Conservation (phyloP, 1,140 invertebrate genomes). For the Olivierus martensii region DNA sequence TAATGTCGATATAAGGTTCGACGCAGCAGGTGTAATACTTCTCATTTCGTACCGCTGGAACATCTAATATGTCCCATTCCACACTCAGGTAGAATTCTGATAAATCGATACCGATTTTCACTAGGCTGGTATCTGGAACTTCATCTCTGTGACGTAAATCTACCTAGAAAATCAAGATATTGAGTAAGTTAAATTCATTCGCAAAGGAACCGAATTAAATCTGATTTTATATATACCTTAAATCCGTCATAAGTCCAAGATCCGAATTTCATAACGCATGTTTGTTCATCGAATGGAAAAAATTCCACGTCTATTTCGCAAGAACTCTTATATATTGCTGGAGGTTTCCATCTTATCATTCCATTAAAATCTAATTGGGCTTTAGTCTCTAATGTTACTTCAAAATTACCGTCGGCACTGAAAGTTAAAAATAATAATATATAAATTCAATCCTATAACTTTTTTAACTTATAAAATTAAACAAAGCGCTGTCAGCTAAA, state of each 20-base stretch:
- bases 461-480: too few relatives aligned
- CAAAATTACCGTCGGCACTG: conserved; percentile 95
- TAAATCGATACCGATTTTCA: conserved; percentile 50
- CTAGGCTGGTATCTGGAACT: conserved; percentile 33
- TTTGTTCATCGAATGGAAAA: conserved; percentile 92
- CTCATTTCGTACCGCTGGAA: conserved; percentile 72
- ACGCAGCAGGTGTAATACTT: conserved; percentile 63
- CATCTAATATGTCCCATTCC: conserved; percentile 92
- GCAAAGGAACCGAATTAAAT: too few relatives aligned
- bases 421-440: conserved; percentile 1
- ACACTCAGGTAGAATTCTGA: conserved; percentile 91
- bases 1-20: conserved; percentile 57
- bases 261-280: conserved; percentile 88
- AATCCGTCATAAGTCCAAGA: conserved; percentile 81
- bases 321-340: conserved; percentile 94
- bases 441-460: too few relatives aligned
- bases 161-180: conserved; percentile 43
- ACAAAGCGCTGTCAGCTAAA: too few relatives aligned
- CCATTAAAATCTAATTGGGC: conserved; percentile 84
- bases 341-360: conserved; percentile 39
- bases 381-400: conserved; percentile 94
- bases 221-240: conserved; percentile 1
- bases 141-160: conserved; percentile 74
- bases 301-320: conserved; percentile 93
- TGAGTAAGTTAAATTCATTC: too few relatives aligned